These are phyloP conservation scores for Momotus momota DNA, from an alignment of 2,797 vertebrate species.

Conservation along the genomic window DNA sequence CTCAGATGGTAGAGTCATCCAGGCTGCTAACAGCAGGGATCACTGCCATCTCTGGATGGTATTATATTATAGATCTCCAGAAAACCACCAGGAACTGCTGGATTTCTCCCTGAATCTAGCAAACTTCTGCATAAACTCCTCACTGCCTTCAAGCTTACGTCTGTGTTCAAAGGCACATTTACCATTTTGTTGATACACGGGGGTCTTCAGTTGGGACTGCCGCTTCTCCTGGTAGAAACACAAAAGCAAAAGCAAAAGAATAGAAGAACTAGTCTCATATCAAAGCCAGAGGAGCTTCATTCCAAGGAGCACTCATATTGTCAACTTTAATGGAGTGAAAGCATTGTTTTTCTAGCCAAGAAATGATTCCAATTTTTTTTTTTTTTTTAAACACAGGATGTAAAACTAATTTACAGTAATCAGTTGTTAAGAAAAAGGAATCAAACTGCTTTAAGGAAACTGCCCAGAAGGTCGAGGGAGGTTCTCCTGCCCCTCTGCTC, in stretches of 20 bases:
- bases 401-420: not conserved
- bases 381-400: not conserved
- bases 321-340: not conserved
- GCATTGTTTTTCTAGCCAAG: not conserved
- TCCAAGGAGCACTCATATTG: not conserved
- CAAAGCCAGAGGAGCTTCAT: not conserved
- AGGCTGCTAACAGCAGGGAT: not conserved
- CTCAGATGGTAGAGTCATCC: not conserved
- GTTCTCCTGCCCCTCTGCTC: no score
- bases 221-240: slow-evolving; percentile 77
- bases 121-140: not conserved
- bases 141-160: not conserved
- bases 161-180: slow-evolving; percentile 35
- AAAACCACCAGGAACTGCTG: not conserved
- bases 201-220: slow-evolving; percentile 83
- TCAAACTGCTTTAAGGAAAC: not conserved
- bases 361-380: not conserved
- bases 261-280: not conserved
- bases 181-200: slow-evolving; percentile 97
- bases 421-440: not conserved
- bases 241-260: not conserved
- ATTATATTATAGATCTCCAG: no score
- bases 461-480: no score
- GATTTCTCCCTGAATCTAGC: not conserved
- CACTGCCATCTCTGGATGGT: not conserved